Conservation (phyloP, 2,888 invertebrate genomes). For the Oscheius myriophilus region DNA sequence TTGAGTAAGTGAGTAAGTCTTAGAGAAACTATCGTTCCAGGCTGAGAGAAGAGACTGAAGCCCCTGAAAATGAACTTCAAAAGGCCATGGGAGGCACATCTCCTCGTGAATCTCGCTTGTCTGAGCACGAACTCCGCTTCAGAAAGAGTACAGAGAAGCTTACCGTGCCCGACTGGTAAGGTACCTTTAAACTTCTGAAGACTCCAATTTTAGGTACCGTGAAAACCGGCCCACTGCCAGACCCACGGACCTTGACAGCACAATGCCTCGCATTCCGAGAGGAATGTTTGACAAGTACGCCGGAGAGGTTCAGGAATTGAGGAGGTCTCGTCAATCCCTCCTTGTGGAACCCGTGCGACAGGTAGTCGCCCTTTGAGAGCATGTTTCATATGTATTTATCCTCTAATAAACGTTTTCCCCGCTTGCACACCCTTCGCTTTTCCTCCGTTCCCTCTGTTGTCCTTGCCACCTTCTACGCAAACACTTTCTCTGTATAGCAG, state of each 20-base stretch:
- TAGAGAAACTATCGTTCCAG: slow-evolving; percentile 55
- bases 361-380: slow-evolving; percentile 57
- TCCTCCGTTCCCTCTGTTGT: slow-evolving; percentile 17
- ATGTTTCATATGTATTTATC: slow-evolving; percentile 11
- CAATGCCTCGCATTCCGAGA: slow-evolving; percentile 51
- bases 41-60: slow-evolving; percentile 66
- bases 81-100: slow-evolving; percentile 60
- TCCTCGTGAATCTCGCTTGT: slow-evolving; percentile 44
- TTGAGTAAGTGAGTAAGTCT: no score
- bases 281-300: slow-evolving; percentile 70
- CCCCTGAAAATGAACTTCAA: slow-evolving; percentile 70
- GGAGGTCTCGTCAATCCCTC: slow-evolving; percentile 64
- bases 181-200: not conserved
- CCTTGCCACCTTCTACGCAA: not conserved
- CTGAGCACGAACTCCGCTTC: slow-evolving; percentile 70
- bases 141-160: slow-evolving; percentile 69
- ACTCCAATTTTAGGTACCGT: slow-evolving; percentile 44
- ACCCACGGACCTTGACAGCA: slow-evolving; percentile 37
- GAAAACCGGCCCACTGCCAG: slow-evolving; percentile 46
- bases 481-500: not conserved
- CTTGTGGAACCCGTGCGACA: slow-evolving; percentile 54
- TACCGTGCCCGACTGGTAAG: slow-evolving; percentile 68
- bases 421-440: slow-evolving; percentile 13
- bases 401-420: slow-evolving; percentile 23
- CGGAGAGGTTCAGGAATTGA: slow-evolving; percentile 69